A percentile compares a stretch with the other conserved stretches of the same genome.
Conservation (phyloP, 2,797 vertebrate species). For the Geotrypetes seraphini region DNA sequence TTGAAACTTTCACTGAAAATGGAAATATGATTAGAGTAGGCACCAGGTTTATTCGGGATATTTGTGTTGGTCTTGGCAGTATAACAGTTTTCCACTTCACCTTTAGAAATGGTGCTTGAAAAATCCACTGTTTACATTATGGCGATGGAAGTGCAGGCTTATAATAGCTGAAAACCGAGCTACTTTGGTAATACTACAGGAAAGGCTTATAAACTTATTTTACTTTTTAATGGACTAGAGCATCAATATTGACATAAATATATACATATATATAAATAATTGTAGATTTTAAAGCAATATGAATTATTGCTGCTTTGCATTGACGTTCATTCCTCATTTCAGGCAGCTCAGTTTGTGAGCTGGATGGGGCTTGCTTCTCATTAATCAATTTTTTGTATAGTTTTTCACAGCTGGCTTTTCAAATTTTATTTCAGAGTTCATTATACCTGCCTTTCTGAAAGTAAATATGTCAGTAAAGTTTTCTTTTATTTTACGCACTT, state of each 20-base stretch:
- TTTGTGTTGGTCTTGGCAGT: slow-evolving; percentile 1
- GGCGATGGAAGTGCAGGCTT: neutral
- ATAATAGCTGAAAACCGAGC: neutral
- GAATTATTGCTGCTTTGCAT: slow-evolving; percentile 10
- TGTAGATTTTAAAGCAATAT: slow-evolving; percentile 24
- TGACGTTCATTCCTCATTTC: slow-evolving; percentile 24
- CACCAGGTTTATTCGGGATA: neutral
- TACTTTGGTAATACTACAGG: neutral
- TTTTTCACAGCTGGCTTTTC: slow-evolving; percentile 47
- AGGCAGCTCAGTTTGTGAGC: slow-evolving; percentile 16
- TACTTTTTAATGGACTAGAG: neutral
- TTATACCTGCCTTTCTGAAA: slow-evolving; percentile 32
- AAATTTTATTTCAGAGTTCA: slow-evolving; percentile 44
- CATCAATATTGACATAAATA: slow-evolving; percentile 13
- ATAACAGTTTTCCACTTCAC: neutral
- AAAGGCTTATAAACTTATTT: neutral
- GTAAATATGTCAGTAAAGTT: slow-evolving; percentile 43
- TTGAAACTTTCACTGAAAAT: slow-evolving; percentile 15
- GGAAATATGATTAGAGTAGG: slow-evolving; percentile 12
- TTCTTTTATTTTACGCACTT: slow-evolving; percentile 41
- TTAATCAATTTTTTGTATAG: slow-evolving; percentile 39
- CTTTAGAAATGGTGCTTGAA: neutral
- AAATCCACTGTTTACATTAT: slow-evolving; percentile 8
- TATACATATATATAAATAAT: slow-evolving; percentile 12
- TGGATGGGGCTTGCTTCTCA: slow-evolving; percentile 30